Percentiles rank a stretch among this genome's conserved stretches.
These are phyloP conservation scores for Selenia dentaria DNA, from an alignment of 2,888 invertebrate genomes.

Conservation along the genomic window DNA sequence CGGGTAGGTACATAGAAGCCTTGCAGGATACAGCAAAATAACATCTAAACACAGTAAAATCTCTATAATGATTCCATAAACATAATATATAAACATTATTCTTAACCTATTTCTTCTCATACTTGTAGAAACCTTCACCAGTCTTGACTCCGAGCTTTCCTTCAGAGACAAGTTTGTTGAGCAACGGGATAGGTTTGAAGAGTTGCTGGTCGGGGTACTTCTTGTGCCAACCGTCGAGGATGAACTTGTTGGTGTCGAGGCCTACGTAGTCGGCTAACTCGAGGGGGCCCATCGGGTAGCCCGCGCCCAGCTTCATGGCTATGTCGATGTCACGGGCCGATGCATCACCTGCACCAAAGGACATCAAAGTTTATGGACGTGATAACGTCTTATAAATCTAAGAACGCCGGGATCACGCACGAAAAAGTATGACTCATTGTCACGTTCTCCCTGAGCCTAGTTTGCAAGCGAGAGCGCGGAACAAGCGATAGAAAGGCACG, in stretches of 20 bases:
- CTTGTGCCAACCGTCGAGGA: slow-evolving; percentile 92
- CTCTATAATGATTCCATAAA: slow-evolving; percentile 6
- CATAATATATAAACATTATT: slow-evolving; percentile 4
- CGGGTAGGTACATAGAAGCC: no score
- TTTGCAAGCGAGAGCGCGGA: no score
- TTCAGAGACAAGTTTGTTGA: slow-evolving; percentile 89
- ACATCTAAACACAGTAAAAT: no score
- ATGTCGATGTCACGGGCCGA: slow-evolving; percentile 90
- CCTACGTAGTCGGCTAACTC: slow-evolving; percentile 95
- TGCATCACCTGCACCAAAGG: slow-evolving; percentile 82
- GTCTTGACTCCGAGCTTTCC: slow-evolving; percentile 92
- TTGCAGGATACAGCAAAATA: no score
- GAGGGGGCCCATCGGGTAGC: slow-evolving; percentile 95
- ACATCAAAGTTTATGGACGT: no score
- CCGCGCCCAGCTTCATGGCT: slow-evolving; percentile 95
- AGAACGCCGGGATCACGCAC: no score
- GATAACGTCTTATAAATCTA: no score
- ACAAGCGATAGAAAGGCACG: no score
- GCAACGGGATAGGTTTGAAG: slow-evolving; percentile 48
- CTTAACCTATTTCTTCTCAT: slow-evolving; percentile 67
- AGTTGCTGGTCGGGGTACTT: slow-evolving; percentile 60
- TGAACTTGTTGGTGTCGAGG: slow-evolving; percentile 91
- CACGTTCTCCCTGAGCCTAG: no score
- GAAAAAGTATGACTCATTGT: no score
- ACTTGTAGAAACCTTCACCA: slow-evolving; percentile 95